Percentiles rank a stretch among this genome's conserved stretches.
Evolutionary conservation across 2,797 vertebrate species (phyloP).

Genomic region (Masticophis lateralis): DNA sequence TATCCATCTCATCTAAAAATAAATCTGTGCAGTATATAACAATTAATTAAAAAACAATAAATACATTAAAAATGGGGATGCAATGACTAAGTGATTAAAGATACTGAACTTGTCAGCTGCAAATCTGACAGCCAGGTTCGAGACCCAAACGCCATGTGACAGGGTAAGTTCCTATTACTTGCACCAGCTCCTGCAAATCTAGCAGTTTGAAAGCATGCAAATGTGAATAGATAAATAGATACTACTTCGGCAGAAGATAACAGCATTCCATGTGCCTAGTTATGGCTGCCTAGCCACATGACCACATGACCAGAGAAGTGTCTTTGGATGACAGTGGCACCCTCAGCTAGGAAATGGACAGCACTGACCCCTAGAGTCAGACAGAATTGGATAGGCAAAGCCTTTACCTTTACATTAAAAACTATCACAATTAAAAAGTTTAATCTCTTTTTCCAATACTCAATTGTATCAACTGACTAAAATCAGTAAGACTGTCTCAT

Average conservation of each 20-base stretch:
- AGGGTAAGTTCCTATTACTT: background rate
- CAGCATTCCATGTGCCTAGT: background rate
- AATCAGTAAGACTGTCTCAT: background rate
- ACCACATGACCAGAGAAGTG: background rate
- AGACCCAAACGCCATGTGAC: background rate
- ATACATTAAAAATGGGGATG: background rate
- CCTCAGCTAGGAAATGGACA: background rate
- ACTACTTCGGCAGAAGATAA: background rate
- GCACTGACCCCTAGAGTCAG: background rate
- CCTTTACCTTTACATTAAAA: background rate
- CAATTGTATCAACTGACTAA: background rate
- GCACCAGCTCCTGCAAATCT: background rate
- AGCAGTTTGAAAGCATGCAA: background rate
- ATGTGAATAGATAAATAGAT: background rate
- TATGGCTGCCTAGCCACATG: background rate
- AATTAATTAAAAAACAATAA: background rate
- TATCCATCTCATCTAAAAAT: background rate
- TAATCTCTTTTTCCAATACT: background rate
- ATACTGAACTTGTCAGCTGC: background rate
- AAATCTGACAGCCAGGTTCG: background rate
- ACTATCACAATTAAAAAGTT: background rate
- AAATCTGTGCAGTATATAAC: background rate
- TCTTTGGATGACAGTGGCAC: background rate
- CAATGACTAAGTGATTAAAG: background rate
- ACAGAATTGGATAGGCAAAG: background rate